Evolutionary conservation across 1,140 invertebrate species (phyloP), one percentile per base, ranked within the genome.

Genomic region (Drosophila quadrilineata): DNA sequence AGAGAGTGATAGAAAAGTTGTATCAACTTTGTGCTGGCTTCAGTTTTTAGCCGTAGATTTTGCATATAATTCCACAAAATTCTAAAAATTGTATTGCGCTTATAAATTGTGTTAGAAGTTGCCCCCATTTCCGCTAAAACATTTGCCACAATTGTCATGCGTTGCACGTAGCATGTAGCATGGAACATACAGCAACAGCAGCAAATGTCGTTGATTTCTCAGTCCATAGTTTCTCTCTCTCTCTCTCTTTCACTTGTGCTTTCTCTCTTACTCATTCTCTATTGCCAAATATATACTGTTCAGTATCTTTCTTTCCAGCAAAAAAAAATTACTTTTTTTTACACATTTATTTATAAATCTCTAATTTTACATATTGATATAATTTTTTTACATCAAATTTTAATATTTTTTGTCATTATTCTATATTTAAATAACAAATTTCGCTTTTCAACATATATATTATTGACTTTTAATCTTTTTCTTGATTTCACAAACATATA

Each of bases 71-170:
- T 79, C 75, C 76, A n/a, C n/a, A 75, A 82, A 79, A 72, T 82
- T 82, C 77, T 82, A 84, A 84, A 84, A 82, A 82, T 82, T 82
- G 59, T 71, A 63, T 56, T 71, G 75, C 75, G 59, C 75, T 80
- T 82, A 82, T 82, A 82, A 82, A 84, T 82, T 82, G 77, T 71
- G 69, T 84, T 84, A 82, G 84, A 84, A 82, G 77, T 84, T 82
- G 50, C 62, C 52, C 68, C 56, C 76, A 43, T 48, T 50, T 46
- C 57, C 40, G 46, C n/a, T n/a, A n/a, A n/a, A 54, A 57, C 56
- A 67, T 74, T 65, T 56, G 29, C 75, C 16, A 43, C 33, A 71
- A 64, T 82, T 38, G 24, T 48, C 50, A 82, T 82, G 77, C 76
- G 10, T 28, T 52, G 71, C 76, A 82, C 76, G 76, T 82, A 75